Base-by-base conservation (phyloP, 2,797 vertebrate genomes). In the Iguana delicatissima region DNA sequence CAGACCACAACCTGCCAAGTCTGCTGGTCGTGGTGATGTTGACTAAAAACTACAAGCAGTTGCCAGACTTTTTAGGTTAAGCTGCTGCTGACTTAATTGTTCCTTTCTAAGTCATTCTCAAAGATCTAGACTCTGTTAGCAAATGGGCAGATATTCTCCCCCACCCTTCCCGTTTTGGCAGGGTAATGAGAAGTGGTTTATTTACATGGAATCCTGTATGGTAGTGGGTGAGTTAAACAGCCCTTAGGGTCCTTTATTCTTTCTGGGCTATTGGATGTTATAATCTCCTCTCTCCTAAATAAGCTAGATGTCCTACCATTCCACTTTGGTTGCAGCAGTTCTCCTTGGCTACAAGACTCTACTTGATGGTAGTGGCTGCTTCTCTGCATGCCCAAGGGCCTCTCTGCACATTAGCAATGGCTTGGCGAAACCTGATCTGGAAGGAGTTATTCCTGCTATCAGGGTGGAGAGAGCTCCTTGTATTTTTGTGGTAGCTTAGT, bases 391-490 rank as follows among this genome's bases (percentile, higher is more conserved):
- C 46, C 18, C 6, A 42, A 22, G 8, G 72, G 59, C 72, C 57
- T 79, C 86, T 62, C 57, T 55, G 7, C 62, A 69, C 24, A 64
- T 84, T 59, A 84, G 50, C 46, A 79, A 32, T 52, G 24, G 13
- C 35, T 84, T 84, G 42, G 59, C 20, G 74, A 87, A 79, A 84
- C 81, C 26, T 67, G 81, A 91, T 84, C n/a, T 79, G 62, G 73
- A 77, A 69, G 59, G 18, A 91, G 81, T 32, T 72, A 80, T 72
- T 80, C 90, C 18, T 79, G 73, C 59, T 83, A n/a, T 87, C 13
- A 67, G 85, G 80, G 57, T 82, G 80, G 85, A 77, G 38, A 29
- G 13, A 82, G 24, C n/a, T 38, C 38, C 69, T 73, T 64, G 32
- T 74, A 42, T 59, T 46, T 67, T 72, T 87, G 52, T 57, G 18